phyloP scores from a whole-genome alignment of 2,888 invertebrate species.

The Zeuzera pyrina region DNA sequence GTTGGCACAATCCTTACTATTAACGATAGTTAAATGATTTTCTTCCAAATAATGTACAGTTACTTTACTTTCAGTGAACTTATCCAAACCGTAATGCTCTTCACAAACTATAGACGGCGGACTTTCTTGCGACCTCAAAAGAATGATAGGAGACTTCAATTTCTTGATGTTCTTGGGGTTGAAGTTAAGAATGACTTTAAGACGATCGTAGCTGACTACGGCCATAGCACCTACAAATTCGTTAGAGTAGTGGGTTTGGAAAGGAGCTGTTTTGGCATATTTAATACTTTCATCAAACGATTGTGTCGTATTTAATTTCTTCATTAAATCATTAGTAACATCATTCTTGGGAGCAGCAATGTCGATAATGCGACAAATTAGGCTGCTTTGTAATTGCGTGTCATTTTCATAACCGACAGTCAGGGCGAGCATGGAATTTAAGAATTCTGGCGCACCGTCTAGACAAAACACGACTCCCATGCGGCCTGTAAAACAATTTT shows the following conservation, averaged over 20 bases:
- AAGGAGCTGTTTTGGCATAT: constrained; percentile 40
- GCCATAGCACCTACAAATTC: constrained; percentile 38
- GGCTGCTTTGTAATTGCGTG: constrained; percentile 66
- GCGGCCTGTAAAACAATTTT: constrained; percentile 39
- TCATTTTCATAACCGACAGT: constrained; percentile 57
- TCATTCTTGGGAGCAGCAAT: constrained; percentile 53
- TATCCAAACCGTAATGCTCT: constrained; percentile 78
- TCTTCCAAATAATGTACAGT: constrained; percentile 79
- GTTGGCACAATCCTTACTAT: constrained; percentile 75
- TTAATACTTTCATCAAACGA: constrained; percentile 74
- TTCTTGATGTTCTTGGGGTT: constrained; percentile 55
- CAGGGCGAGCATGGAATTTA: constrained; percentile 70
- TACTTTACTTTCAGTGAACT: constrained; percentile 70
- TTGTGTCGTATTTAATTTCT: constrained; percentile 62
- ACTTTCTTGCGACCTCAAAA: constrained; percentile 76
- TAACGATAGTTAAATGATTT: constrained; percentile 79
- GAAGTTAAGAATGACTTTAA: constrained; percentile 66
- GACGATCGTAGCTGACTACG: constrained; percentile 53
- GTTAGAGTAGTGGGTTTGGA: constrained; percentile 48
- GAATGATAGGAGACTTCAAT: constrained; percentile 71
- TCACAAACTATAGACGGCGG: constrained; percentile 65
- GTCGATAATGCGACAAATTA: constrained; percentile 72
- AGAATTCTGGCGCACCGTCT: constrained; percentile 85
- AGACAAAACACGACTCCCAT: constrained; percentile 79
- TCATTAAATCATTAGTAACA: constrained; percentile 38